Percentiles rank a stretch among this genome's conserved stretches.
Evolutionary conservation across 1,140 invertebrate species (phyloP).

Genomic region (Cherax destructor): DNA sequence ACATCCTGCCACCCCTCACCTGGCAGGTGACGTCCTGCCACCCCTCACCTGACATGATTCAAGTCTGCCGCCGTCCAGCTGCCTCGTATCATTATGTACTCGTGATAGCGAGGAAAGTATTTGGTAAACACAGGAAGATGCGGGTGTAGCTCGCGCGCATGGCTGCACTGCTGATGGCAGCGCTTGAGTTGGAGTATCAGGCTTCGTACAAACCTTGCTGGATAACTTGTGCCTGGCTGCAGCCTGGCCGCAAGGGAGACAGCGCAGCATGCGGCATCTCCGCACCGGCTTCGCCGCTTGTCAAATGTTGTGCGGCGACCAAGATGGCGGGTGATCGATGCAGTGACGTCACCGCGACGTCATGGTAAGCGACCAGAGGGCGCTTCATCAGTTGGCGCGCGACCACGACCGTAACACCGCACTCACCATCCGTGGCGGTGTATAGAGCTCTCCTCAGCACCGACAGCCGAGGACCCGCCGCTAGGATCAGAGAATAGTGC

Average conservation of each 20-base stretch:
- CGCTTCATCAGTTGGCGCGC: slow-evolving; percentile 51
- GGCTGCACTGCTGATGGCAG: too few relatives aligned
- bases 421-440: slow-evolving; percentile 34
- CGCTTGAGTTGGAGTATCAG: background rate
- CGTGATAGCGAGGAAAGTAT: background rate
- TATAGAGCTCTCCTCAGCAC: slow-evolving; percentile 12
- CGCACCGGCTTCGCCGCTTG: slow-evolving; percentile 49
- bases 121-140: background rate
- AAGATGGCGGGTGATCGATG: slow-evolving; percentile 64
- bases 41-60: too few relatives aligned
- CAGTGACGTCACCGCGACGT: slow-evolving; percentile 41
- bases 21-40: too few relatives aligned
- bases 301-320: slow-evolving; percentile 58
- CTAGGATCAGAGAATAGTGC: slow-evolving; percentile 11
- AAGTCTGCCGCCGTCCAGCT: too few relatives aligned
- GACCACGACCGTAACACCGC: slow-evolving; percentile 31
- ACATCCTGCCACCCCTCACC: too few relatives aligned
- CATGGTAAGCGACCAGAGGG: slow-evolving; percentile 37
- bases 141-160: background rate
- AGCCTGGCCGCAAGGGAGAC: background rate
- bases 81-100: too few relatives aligned
- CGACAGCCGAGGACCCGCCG: background rate
- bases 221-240: background rate
- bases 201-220: background rate
- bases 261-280: background rate